A percentile compares a stretch with the other conserved stretches of the same genome.
phyloP scores from a whole-genome alignment of 2,888 invertebrate species.

The Apodemia duryi region DNA sequence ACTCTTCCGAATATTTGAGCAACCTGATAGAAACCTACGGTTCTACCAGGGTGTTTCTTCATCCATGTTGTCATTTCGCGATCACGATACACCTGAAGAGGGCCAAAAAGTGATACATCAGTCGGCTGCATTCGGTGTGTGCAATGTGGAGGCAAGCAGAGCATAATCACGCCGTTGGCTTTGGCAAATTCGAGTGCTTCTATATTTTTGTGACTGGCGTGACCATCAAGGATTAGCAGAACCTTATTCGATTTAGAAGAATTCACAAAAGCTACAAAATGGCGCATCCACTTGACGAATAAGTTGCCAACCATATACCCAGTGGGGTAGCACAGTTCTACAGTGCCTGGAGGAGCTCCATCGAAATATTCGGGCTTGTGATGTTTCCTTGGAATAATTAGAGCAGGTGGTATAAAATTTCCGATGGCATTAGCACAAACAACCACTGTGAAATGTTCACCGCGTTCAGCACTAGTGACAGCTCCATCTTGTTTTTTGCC shows the following conservation, averaged over 20 bases:
- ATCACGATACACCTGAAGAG: constrained; percentile 28
- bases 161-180: constrained; percentile 21
- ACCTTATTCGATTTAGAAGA: constrained; percentile 15
- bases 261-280: constrained; percentile 22
- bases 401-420: constrained; percentile 14
- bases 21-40: constrained; percentile 38
- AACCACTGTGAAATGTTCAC: constrained; percentile 21
- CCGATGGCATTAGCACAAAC: constrained; percentile 23
- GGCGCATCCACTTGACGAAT: constrained; percentile 24
- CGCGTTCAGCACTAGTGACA: constrained; percentile 41
- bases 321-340: neutral
- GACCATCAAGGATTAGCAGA: constrained; percentile 20
- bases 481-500: constrained; percentile 40
- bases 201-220: constrained; percentile 24
- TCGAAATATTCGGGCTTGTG: constrained; percentile 23
- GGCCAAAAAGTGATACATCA: constrained; percentile 18
- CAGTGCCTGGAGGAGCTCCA: constrained; percentile 22
- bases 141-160: constrained; percentile 21
- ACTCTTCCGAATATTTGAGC: constrained; percentile 27
- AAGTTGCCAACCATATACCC: neutral
- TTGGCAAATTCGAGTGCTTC: constrained; percentile 23
- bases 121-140: constrained; percentile 19
- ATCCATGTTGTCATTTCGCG: constrained; percentile 37
- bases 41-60: constrained; percentile 37
- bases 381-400: constrained; percentile 23